Conservation (phyloP, 2,888 invertebrate species). For the Pomacea canaliculata region DNA sequence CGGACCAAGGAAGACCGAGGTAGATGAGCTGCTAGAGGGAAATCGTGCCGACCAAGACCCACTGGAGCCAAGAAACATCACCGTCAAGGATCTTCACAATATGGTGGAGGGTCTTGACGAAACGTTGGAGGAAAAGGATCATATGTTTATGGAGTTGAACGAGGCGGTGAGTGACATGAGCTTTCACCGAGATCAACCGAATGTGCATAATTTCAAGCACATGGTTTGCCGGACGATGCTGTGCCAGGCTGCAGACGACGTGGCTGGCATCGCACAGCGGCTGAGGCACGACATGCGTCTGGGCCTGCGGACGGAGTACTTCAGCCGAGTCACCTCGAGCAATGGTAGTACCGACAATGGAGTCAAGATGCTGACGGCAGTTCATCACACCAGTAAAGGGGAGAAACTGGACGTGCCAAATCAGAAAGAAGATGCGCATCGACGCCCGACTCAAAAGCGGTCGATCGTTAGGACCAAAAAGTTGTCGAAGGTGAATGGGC, state of each 20-base stretch:
- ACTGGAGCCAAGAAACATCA: not conserved
- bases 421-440: no score
- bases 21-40: no score
- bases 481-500: no score
- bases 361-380: no score
- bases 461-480: no score
- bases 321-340: not conserved
- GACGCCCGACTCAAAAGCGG: no score
- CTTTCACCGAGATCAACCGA: not conserved
- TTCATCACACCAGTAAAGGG: no score
- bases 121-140: not conserved
- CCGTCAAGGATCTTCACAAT: not conserved
- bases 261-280: not conserved
- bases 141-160: conserved; percentile 2
- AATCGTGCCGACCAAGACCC: no score
- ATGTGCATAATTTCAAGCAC: conserved; percentile 5
- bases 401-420: no score
- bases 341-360: not conserved
- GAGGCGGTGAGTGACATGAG: not conserved
- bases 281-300: not conserved
- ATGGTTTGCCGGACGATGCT: conserved; percentile 7
- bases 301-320: no score
- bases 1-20: no score
- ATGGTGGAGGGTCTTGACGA: not conserved
- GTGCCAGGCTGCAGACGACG: conserved; percentile 1